These are phyloP conservation scores for Listrodromus nycthemerus DNA, from an alignment of 2,888 invertebrate species.

Conservation along the genomic window DNA sequence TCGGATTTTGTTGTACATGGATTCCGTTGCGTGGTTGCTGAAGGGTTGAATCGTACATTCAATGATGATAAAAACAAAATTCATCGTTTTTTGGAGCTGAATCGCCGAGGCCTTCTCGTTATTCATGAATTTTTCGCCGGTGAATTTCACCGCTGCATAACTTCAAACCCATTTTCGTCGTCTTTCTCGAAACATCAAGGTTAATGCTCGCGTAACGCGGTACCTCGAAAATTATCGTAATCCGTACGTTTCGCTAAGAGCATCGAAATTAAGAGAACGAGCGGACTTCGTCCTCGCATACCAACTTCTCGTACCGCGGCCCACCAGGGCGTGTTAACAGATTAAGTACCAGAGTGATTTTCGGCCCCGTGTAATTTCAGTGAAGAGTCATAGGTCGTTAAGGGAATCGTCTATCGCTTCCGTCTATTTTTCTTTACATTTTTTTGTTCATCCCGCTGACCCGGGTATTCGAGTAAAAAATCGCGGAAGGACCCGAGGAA, in stretches of 20 bases:
- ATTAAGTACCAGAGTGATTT: conserved; percentile 66
- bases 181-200: conserved; percentile 11
- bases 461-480: conserved; percentile 24
- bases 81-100: not conserved
- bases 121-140: not conserved
- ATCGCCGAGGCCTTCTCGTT: not conserved
- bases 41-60: not conserved
- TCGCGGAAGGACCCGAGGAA: conserved; percentile 51
- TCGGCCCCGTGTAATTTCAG: conserved; percentile 59
- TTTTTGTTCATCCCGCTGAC: not conserved
- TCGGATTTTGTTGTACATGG: no score
- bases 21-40: not conserved
- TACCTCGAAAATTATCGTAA: conserved; percentile 32
- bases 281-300: not conserved
- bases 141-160: not conserved
- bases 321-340: conserved; percentile 59
- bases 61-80: not conserved
- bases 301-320: not conserved
- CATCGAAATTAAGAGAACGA: conserved; percentile 40
- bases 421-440: conserved; percentile 2
- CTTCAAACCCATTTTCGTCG: not conserved
- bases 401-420: conserved; percentile 43
- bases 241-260: conserved; percentile 14
- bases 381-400: conserved; percentile 64
- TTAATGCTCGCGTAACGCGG: conserved; percentile 24